A percentile compares a stretch with the other conserved stretches of the same genome.
phyloP scores from a whole-genome alignment of 2,113 vertebrate genomes.

The Neotragus pygmaeus region DNA sequence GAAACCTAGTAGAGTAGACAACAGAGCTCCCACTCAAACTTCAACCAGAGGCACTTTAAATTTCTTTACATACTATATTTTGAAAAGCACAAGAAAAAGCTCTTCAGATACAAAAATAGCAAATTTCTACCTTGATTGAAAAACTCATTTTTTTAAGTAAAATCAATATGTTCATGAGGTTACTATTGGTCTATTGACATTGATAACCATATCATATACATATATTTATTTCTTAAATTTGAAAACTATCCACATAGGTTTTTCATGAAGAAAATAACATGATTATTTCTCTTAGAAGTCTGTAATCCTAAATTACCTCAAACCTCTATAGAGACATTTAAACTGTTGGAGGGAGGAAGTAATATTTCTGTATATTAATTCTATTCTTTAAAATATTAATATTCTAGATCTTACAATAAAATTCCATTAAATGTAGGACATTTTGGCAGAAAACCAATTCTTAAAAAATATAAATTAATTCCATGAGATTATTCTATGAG shows the following conservation, averaged over 20 bases:
- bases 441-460: not conserved
- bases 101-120: not conserved
- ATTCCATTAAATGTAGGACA: not conserved
- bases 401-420: not conserved
- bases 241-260: not conserved
- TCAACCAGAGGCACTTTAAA: not conserved
- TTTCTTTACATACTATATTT: not conserved
- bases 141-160: not conserved
- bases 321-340: not conserved
- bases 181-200: not conserved
- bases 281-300: not conserved
- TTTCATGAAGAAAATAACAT: not conserved
- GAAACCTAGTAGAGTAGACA: not conserved
- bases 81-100: not conserved
- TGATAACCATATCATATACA: not conserved
- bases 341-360: not conserved
- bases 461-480: not conserved
- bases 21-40: not conserved
- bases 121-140: not conserved
- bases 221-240: not conserved
- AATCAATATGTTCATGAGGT: not conserved
- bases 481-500: not conserved
- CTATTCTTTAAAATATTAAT: not conserved
- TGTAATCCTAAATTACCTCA: not conserved
- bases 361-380: not conserved